Evolutionary conservation across 2,113 vertebrate species (phyloP), one percentile per base, ranked within the genome.

Genomic region (Actinemys pallida): DNA sequence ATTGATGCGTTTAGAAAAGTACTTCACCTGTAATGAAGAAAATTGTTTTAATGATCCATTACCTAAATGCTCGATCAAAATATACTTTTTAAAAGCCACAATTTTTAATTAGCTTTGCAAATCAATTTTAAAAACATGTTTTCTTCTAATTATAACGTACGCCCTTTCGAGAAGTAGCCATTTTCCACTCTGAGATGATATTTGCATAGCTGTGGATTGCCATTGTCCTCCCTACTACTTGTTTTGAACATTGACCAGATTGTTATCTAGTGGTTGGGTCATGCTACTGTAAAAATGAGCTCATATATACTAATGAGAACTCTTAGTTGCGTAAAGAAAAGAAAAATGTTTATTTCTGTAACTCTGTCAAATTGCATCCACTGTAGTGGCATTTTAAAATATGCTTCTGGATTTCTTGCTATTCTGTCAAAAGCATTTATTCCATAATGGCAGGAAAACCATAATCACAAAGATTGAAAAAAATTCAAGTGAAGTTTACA

Each of bases 71-170:
- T 10, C 1, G 56, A 85, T 89, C 86, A 4, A 31, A 93, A 42
- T 31, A 90, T 14, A 27, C 65, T 86, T 88, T 88, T 86, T 19
- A 24, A 90, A 92, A 86, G 2, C 47, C 78, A 50, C 11, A 5
- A 6, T 54, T 96, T 96, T 81, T 42, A 88, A 62, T 59, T 72
- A 88, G 52, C n/a, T 19, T 81, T 91, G 54, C 9, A n/a, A n/a
- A 27, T n/a, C 11, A 50, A 17, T 12, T 3, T 0, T 14, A 65
- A 72, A 82, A 84, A 75, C 16, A 72, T n/a, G 9, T 62, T 84
- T 0, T n/a, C 35, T 72, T 20, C 84, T 0, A 0, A 31, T 54
- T 62, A 5, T 84, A 53, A n/a, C 0, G 0, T n/a, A 80, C 12
- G 1, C 2, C 0, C 25, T 54, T 52, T 25, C 47, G 47, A 88